Conservation (phyloP, 2,113 vertebrate species). For the Morone saxatilis region DNA sequence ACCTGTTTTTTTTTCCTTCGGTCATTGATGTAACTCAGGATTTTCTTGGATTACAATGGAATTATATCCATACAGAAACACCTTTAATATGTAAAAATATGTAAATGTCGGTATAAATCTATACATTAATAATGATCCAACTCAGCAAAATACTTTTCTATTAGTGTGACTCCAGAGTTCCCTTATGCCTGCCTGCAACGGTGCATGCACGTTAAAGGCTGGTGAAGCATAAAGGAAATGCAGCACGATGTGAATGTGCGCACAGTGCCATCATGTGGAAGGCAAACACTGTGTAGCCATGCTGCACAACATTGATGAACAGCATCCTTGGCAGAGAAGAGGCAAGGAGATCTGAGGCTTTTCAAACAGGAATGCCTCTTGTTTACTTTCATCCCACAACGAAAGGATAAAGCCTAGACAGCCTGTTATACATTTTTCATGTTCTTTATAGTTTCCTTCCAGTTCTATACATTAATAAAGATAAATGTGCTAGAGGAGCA, state of each 20-base stretch:
- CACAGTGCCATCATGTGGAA: conserved; percentile 83
- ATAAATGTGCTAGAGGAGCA: conserved; percentile 15
- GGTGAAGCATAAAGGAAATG: conserved; percentile 26
- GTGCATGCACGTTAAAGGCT: conserved; percentile 36
- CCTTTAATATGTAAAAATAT: conserved; percentile 48
- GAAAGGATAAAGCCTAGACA: conserved; percentile 48
- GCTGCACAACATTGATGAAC: conserved; percentile 43
- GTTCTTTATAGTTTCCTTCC: conserved; percentile 55
- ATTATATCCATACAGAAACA: conserved; percentile 16
- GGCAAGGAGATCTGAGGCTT: conserved; percentile 51
- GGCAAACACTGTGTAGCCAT: conserved; percentile 15
- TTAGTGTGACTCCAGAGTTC: conserved; percentile 11
- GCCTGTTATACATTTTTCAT: conserved; percentile 55
- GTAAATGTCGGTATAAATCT: conserved; percentile 43
- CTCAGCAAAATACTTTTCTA: conserved; percentile 45
- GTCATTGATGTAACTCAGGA: conserved; percentile 38
- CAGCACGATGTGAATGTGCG: conserved; percentile 64
- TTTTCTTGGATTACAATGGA: conserved; percentile 39
- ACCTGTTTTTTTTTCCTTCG: conserved; percentile 1
- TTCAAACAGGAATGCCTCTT: conserved; percentile 54
- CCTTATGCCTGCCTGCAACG: conserved; percentile 3
- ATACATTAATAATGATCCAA: conserved; percentile 62
- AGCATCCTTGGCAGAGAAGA: conserved; percentile 44
- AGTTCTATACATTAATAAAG: conserved; percentile 62
- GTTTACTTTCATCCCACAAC: conserved; percentile 69